Evolutionary conservation across 23 tunicate species (phyloP), one percentile per base, ranked within the genome.

Genomic region (Aplidium turbinatum): DNA sequence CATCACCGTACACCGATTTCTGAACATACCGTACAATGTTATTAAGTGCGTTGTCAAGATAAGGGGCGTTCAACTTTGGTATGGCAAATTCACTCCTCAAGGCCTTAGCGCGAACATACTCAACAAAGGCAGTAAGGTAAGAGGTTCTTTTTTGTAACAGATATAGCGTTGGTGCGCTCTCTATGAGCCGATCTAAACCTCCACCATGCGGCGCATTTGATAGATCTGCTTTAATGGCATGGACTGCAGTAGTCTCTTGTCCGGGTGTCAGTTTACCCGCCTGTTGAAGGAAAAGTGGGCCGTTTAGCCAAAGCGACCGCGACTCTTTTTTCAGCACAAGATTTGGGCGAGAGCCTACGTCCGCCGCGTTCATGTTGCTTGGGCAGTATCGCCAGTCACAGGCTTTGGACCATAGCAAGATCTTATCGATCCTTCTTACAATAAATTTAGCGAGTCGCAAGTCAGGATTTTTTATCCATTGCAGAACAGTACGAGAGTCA

Each of bases 381-480:
- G 68, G 36, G n/a, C 68, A 60, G 31, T 6, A 60, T 3, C n/a
- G 35, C 68, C 68, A 60, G 35, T 60, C 68, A 11, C 9, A 11
- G 9, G 35, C 36, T 9, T 31, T 16, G 38, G 68, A 60, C n/a
- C 7, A 7, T 5, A 6, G 7, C 5, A 60, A 20, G 5, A 60
- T 60, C 9, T 7, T 6, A 20, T 60, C 36, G 31, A 60, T 31
- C 3, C 68, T 7, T 20, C 68, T 36, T 5, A 38, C 38, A 16
- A 60, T 20, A 31, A 60, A 60, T 20, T 60, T 60, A 4, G 38
- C 11, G 38, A 60, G 5, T 6, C 68, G 68, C n/a, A 60, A 31
- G 36, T 60, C 68, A 27, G 13, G 38, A 60, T 60, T 60, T 5
- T 16, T 60, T 6, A 60, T 28, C 68, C 68, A 60, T 30, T 60